These are phyloP conservation scores for Chiridota heheva DNA, from an alignment of 35 echinoderm and acorn worm species.

Conservation along the genomic window DNA sequence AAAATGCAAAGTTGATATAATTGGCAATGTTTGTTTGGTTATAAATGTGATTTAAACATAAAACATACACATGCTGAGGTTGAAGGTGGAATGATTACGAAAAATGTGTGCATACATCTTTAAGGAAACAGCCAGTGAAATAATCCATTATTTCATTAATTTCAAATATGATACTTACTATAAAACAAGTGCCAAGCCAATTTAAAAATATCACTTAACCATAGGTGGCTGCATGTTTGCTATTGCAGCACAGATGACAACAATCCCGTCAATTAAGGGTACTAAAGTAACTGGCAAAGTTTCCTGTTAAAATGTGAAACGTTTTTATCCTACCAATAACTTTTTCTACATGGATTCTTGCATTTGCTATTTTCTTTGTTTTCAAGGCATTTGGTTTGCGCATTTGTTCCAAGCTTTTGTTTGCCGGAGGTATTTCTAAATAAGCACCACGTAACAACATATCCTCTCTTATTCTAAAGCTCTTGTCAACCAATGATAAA, in stretches of 20 bases:
- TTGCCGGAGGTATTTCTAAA: slow-evolving; percentile 46
- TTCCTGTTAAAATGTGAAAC: slow-evolving; percentile 23
- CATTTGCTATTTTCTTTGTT: slow-evolving; percentile 67
- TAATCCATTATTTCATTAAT: too few relatives aligned
- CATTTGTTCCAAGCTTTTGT: slow-evolving; percentile 31
- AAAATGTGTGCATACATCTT: too few relatives aligned
- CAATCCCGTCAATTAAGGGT: slow-evolving; percentile 30
- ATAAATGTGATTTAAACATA: too few relatives aligned
- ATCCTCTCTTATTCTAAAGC: slow-evolving; percentile 52
- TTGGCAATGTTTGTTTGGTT: too few relatives aligned
- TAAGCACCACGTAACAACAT: slow-evolving; percentile 1
- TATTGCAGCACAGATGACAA: slow-evolving; percentile 53
- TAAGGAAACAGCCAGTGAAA: too few relatives aligned
- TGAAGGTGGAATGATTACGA: too few relatives aligned
- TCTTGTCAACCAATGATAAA: slow-evolving; percentile 49
- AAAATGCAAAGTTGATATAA: too few relatives aligned
- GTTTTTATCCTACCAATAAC: slow-evolving; percentile 42
- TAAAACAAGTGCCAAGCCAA: too few relatives aligned
- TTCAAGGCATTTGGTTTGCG: slow-evolving; percentile 9
- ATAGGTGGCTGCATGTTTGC: slow-evolving; percentile 44
- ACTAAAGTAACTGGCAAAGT: slow-evolving; percentile 54
- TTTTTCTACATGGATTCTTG: slow-evolving; percentile 60
- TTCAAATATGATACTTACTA: too few relatives aligned
- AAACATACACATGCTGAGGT: too few relatives aligned
- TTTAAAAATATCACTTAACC: background rate